Evolutionary conservation across 2,113 vertebrate species (phyloP), one percentile per base, ranked within the genome.

Genomic region (Grus americana): DNA sequence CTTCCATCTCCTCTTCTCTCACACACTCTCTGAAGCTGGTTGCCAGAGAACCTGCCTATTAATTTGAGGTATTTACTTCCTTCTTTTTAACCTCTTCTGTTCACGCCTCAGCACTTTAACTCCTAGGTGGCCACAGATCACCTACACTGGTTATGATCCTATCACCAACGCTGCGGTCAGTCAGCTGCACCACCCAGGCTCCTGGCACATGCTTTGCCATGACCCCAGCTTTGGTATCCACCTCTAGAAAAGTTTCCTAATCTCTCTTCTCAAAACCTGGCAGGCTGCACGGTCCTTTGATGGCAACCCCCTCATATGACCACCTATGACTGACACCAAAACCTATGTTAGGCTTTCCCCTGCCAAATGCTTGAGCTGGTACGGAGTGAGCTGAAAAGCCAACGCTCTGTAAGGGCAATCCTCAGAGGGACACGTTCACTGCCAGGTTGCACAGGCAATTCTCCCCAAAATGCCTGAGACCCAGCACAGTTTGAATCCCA

Each of bases 91-190:
- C 63, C 50, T 61, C 26, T 76, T 78, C 67, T 72, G 49, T 46
- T 84, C 4, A 0, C 50, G 67, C 22, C 11, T 17, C 54, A 72
- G 34, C 7, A 8, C 66, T 79, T 79, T 58, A 87, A 68, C 54
- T 58, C 71, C 62, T 38, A 36, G 32, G 19, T 58, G 42, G 19
- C 66, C 66, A 38, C 44, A 82, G 81, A 52, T 32, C 63, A 50
- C 0, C 3, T 19, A 27, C 5, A 5, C 30, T 46, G 32, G 6
- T 19, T 67, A 32, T 4, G 46, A 68, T 40, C 34, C 1, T 2
- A 36, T 8, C 26, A 40, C 57, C 44, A 68, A 1, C 0, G 3
- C 36, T n/a, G 80, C 15, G 52, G 36, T 27, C 38, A 47, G 10
- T 10, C 92, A 76, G 62, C 54, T 50, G 65, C 36, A 68, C 24